Evolutionary conservation across 1,140 invertebrate genomes (phyloP), one percentile per base, ranked within the genome.

Genomic region (Eubasilissa regina): DNA sequence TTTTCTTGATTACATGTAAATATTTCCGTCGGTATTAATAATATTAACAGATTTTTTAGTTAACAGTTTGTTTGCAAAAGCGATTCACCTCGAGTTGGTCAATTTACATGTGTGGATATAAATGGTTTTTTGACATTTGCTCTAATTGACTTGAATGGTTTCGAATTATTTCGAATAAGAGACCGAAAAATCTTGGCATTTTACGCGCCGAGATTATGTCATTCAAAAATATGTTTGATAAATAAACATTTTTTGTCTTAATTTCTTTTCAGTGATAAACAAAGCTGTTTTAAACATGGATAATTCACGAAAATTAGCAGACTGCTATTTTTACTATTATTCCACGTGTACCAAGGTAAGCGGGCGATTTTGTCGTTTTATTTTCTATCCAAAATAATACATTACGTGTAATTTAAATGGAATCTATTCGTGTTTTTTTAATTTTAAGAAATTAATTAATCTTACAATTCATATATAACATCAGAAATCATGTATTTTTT

Each of bases 261-360:
- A 45, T 48, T 48, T 68, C n/a, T 60, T 75, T 43, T 19, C 53
- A 58, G 53, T 75, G 25, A 44, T 44, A 58, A 43, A 4, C 11
- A 60, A 15, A 75, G 21, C 9, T 45, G n/a, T 75, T 62, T n/a
- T 12, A 77, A 72, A 72, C 19, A 90, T 92, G 88, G 91, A 92
- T 85, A 90, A 90, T 75, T 90, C 90, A 73, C 89, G 89, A 83
- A 93, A 93, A 88, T 93, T 93, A 86, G 93, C 94, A 85, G 94
- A 95, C 85, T 95, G 94, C 86, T 95, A 95, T 87, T 95, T 95
- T 89, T 96, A 94, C 87, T 96, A 94, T 85, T 95, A 96, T 85
- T 95, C 94, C 17, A 94, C 93, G 64, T 96, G 94, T 87, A 93
- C 91, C 47, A 95, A 95, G 91, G 94, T 95, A 89, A 89, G 88